A percentile compares a stretch with the other conserved stretches of the same genome.
These are phyloP conservation scores for Goniozus legneri DNA, from an alignment of 1,140 invertebrate genomes.

Conservation along the genomic window DNA sequence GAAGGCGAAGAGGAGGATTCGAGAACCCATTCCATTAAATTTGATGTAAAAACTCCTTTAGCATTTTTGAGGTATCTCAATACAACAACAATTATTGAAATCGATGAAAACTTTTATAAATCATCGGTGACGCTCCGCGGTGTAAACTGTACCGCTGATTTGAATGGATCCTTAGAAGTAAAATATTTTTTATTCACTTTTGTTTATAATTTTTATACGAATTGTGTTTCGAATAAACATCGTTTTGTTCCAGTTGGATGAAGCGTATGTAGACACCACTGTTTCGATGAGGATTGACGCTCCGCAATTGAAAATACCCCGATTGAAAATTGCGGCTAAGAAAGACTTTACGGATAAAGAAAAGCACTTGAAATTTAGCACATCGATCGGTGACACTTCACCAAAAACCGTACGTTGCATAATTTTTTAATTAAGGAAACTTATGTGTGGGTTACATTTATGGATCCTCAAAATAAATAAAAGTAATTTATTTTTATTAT, in stretches of 20 bases:
- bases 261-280: constrained; percentile 60
- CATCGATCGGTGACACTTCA: constrained; percentile 23
- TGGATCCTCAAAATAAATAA: constrained; percentile 1
- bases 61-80: constrained; percentile 50
- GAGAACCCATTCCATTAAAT: constrained; percentile 47
- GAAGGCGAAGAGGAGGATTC: constrained; percentile 45
- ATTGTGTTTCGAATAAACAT: too few species aligned
- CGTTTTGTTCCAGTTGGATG: constrained; percentile 58
- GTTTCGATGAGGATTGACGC: constrained; percentile 60
- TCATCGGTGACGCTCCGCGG: constrained; percentile 50
- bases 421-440: constrained; percentile 4
- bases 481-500: constrained; percentile 4
- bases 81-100: constrained; percentile 48
- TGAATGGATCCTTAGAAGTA: constrained; percentile 54
- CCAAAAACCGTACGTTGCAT: constrained; percentile 24
- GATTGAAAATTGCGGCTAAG: constrained; percentile 59
- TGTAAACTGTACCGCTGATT: constrained; percentile 45
- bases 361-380: constrained; percentile 53
- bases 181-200: too few species aligned
- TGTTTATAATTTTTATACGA: too few species aligned
- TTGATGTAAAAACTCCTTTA: constrained; percentile 58
- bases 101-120: constrained; percentile 56
- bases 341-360: constrained; percentile 65
- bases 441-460: neutral
- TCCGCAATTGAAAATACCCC: constrained; percentile 61